Evolutionary conservation across 2,113 vertebrate species (phyloP), one percentile per base, ranked within the genome.

Genomic region (Megaleporinus macrocephalus): DNA sequence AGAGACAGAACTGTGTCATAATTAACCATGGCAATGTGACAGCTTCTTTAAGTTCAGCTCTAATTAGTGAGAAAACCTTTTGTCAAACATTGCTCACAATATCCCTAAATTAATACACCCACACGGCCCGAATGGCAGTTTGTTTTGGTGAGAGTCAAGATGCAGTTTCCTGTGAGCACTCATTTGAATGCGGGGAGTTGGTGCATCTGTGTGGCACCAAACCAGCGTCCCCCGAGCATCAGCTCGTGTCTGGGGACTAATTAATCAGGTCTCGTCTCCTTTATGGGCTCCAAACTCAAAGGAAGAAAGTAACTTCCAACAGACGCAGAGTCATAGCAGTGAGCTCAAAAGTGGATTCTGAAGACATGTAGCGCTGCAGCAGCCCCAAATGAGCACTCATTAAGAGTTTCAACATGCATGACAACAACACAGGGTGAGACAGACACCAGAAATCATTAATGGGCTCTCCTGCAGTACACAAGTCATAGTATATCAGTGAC

Each of bases 51-150:
- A 83, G 84, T 82, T 87, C 74, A 49, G 24, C 47, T 68, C 63
- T 86, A 93, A 93, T 92, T 92, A 91, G 77, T 82, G 72, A 80
- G 84, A 85, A 80, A 78, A 85, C 76, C 80, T 87, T 89, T 92
- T 89, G 89, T 89, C 88, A 83, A 86, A 84, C 82, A 87, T 75
- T 77, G 66, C 61, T 59, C 55, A 79, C 79, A 84, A 88, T 85
- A 81, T 82, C 51, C 29, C 63, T 76, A 83, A 86, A 88, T 84
- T 86, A 90, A 88, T 75, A 66, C 79, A 72, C 77, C 74, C 72
- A 51, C 18, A 61, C 80, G 85, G 83, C 27, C 81, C 63, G 68
- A 63, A 82, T 68, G 79, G 51, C 55, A 55, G 20, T 79, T 68
- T 78, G 80, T 61, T 69, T 73, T 76, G 62, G 57, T 41, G 75